A percentile compares a stretch with the other conserved stretches of the same genome.
Conservation (phyloP, 2,888 invertebrate species). For the Barypeithes pellucidus region DNA sequence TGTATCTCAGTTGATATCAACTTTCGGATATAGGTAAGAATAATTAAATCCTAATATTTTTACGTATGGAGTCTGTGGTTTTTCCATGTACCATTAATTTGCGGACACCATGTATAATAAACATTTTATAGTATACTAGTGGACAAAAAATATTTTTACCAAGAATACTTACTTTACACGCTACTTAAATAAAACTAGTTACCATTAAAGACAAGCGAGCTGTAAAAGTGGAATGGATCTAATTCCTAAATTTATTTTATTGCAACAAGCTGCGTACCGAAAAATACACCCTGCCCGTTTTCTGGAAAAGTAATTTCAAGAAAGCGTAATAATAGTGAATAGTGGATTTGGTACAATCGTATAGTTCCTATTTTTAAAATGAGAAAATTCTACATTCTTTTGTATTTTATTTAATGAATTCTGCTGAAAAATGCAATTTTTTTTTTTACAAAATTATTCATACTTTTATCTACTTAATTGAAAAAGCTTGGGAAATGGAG, state of each 20-base stretch:
- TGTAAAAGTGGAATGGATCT: conserved; percentile 53
- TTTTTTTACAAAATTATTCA: conserved; percentile 3
- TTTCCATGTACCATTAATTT: too few species aligned
- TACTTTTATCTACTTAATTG: background rate
- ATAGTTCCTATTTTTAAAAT: conserved; percentile 43
- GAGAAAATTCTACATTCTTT: conserved; percentile 18
- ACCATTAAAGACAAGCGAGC: conserved; percentile 39
- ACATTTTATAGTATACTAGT: too few species aligned
- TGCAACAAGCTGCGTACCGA: conserved; percentile 55
- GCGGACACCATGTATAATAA: too few species aligned
- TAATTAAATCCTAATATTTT: too few species aligned
- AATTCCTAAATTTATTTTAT: conserved; percentile 62
- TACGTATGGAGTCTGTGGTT: too few species aligned
- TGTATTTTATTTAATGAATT: conserved; percentile 45
- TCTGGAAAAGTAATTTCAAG: conserved; percentile 46
- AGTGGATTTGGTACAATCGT: conserved; percentile 41
- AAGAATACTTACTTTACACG: background rate
- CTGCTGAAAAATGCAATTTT: conserved; percentile 6
- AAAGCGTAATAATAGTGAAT: conserved; percentile 51
- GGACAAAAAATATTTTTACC: background rate
- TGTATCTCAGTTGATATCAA: too few species aligned
- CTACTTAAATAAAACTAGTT: conserved; percentile 30
- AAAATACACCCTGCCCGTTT: conserved; percentile 47
- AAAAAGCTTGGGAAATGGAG: background rate
- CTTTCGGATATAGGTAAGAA: too few species aligned